phyloP scores from a whole-genome alignment of 2,113 vertebrate species.

The Eulemur rufifrons region DNA sequence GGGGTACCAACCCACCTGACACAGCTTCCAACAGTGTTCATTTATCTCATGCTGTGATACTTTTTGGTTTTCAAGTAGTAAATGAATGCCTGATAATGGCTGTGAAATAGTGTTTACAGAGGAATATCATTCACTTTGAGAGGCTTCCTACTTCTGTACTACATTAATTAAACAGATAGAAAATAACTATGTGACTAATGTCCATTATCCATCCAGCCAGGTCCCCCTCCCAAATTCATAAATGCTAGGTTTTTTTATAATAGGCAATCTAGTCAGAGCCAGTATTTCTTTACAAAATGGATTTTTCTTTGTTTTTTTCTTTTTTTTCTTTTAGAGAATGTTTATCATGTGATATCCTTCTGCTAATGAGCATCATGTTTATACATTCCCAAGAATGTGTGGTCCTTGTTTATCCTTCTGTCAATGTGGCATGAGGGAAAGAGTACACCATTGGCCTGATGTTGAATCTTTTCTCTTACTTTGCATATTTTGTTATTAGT shows the following conservation, averaged over 20 bases:
- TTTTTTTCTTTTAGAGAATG: background rate
- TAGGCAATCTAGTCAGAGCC: background rate
- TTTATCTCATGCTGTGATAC: background rate
- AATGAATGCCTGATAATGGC: background rate
- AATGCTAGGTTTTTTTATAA: background rate
- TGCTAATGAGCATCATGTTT: background rate
- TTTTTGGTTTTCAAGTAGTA: background rate
- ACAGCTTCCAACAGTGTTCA: background rate
- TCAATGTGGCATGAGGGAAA: background rate
- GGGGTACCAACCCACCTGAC: background rate
- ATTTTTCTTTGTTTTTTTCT: background rate
- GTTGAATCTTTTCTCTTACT: background rate
- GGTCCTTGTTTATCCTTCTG: background rate
- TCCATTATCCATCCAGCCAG: background rate
- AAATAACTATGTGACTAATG: background rate
- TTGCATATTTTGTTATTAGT: background rate
- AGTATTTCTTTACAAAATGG: background rate
- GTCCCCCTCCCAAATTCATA: background rate
- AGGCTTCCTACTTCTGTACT: background rate
- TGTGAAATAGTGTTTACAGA: background rate
- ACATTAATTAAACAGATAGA: background rate
- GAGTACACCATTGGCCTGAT: accelerated
- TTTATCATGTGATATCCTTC: background rate
- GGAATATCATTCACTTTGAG: background rate
- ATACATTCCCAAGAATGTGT: background rate